These are phyloP conservation scores for Littorina saxatilis DNA, from an alignment of 1,140 invertebrate genomes.

Conservation along the genomic window DNA sequence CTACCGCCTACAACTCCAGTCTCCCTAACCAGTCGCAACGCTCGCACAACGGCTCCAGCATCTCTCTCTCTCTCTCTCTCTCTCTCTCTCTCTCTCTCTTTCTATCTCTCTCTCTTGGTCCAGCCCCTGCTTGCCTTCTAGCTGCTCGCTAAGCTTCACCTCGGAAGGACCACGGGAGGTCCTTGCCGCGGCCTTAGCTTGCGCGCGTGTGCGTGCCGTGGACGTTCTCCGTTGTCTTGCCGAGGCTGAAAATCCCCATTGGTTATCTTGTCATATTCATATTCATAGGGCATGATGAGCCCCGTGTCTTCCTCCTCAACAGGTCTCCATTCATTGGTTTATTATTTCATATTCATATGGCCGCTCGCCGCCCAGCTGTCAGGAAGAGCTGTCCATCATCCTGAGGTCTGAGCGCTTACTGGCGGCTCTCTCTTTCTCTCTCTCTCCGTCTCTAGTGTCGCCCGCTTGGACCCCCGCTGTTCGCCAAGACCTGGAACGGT, in stretches of 20 bases:
- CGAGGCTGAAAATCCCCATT: no score
- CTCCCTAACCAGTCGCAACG: neutral
- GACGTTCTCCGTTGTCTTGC: neutral
- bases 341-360: conserved; percentile 33
- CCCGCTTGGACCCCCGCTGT: no score
- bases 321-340: conserved; percentile 3
- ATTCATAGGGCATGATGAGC: neutral
- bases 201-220: neutral
- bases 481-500: no score
- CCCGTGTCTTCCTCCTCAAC: neutral
- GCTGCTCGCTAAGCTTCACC: neutral
- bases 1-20: no score
- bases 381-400: neutral
- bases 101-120: no score
- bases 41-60: neutral
- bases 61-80: no score
- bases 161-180: neutral
- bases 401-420: neutral
- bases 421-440: neutral
- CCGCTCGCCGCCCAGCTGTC: neutral
- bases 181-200: neutral
- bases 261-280: conserved; percentile 21
- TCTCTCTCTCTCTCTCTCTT: no score
- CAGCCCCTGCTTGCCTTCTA: neutral
- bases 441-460: neutral